phyloP scores from a whole-genome alignment of 2,888 invertebrate genomes.

The Rambutsinella grinnellia region DNA sequence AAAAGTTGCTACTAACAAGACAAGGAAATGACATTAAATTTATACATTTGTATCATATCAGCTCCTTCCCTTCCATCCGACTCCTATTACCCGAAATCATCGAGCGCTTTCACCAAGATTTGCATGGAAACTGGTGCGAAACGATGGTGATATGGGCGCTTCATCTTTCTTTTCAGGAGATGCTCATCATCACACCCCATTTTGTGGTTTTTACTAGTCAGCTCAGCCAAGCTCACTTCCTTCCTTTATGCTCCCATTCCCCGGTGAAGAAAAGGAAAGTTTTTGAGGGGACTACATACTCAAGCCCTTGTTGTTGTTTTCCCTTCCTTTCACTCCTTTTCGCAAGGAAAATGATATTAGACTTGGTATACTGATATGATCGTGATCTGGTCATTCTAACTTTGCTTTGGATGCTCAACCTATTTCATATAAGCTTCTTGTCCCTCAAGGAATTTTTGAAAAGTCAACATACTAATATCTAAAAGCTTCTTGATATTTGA shows the following conservation, averaged over 20 bases:
- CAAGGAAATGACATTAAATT: constrained; percentile 17
- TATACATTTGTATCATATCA: not conserved
- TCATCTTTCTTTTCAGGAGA: not conserved
- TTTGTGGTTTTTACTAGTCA: not conserved
- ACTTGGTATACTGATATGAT: too few species aligned
- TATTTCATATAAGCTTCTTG: too few species aligned
- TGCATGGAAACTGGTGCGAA: not conserved
- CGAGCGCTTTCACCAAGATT: not conserved
- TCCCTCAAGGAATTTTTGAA: too few species aligned
- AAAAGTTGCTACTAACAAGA: constrained; percentile 10
- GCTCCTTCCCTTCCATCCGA: not conserved
- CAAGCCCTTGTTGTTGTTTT: too few species aligned
- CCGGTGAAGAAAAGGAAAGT: not conserved
- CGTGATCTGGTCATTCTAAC: too few species aligned
- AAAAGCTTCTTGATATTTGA: too few species aligned
- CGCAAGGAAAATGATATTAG: too few species aligned
- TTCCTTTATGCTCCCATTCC: not conserved
- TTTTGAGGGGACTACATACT: too few species aligned
- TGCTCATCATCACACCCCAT: not conserved
- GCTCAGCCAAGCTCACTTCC: not conserved
- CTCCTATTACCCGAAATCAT: not conserved
- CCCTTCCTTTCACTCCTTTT: too few species aligned
- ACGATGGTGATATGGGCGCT: not conserved
- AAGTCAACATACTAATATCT: too few species aligned
- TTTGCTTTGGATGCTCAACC: too few species aligned